A percentile compares a stretch with the other conserved stretches of the same genome.
These are phyloP conservation scores for Anguilla rostrata DNA, from an alignment of 2,113 vertebrate species.

Conservation along the genomic window DNA sequence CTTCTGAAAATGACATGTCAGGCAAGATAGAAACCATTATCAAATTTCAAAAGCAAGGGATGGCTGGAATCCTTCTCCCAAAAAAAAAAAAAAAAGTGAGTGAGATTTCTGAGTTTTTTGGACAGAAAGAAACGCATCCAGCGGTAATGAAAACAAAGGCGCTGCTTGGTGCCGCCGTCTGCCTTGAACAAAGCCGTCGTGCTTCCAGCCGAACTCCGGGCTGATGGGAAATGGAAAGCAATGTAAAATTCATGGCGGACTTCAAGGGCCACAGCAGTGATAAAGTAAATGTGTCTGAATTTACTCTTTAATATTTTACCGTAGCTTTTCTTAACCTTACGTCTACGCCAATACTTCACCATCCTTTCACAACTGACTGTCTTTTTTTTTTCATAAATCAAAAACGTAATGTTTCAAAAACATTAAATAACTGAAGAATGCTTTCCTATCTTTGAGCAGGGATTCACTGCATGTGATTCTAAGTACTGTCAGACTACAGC, in stretches of 20 bases:
- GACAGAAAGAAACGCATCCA: not conserved
- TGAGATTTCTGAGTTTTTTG: not conserved
- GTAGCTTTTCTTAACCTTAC: slow-evolving; percentile 13
- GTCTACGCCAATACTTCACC: slow-evolving; percentile 15
- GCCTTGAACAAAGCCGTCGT: not conserved
- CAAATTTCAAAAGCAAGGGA: not conserved
- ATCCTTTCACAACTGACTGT: not conserved
- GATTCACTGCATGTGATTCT: not conserved
- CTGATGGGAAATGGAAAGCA: slow-evolving; percentile 19
- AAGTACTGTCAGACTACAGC: not conserved
- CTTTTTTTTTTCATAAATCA: not conserved
- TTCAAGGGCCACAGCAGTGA: slow-evolving; percentile 16
- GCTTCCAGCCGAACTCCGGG: not conserved
- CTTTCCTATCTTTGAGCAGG: not conserved
- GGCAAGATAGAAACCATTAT: not conserved
- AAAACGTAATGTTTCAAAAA: not conserved
- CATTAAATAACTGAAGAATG: not conserved
- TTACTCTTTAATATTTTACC: slow-evolving; percentile 37
- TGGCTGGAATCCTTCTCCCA: not conserved
- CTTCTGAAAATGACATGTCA: not conserved
- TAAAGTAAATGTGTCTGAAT: slow-evolving; percentile 36
- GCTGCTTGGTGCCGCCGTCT: not conserved
- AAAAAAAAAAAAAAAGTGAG: not conserved
- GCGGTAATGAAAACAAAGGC: not conserved
- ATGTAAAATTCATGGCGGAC: slow-evolving; percentile 34